These are phyloP conservation scores for Apamea monoglypha DNA, from an alignment of 2,888 invertebrate genomes.

Conservation along the genomic window DNA sequence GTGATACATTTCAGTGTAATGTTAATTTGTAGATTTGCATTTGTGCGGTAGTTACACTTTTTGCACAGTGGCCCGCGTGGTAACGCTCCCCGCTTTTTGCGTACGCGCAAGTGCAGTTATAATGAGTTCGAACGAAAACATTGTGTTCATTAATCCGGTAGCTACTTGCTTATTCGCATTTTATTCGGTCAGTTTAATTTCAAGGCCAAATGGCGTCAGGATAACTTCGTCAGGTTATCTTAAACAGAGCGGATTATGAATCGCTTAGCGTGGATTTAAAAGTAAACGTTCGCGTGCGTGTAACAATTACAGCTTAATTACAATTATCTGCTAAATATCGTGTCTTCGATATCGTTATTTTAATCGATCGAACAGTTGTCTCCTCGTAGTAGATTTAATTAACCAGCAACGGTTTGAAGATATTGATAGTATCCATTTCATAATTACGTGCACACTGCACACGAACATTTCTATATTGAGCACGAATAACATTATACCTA, in stretches of 20 bases:
- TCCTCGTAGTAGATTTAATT: conserved; percentile 46
- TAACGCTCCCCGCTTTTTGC: conserved; percentile 56
- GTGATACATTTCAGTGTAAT: conserved; percentile 50
- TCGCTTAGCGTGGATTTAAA: conserved; percentile 14
- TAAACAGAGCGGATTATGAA: conserved; percentile 53
- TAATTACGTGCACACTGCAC: conserved; percentile 41
- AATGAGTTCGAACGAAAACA: conserved; percentile 53
- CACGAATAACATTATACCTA: conserved; percentile 43
- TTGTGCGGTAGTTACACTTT: conserved; percentile 61
- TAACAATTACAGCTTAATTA: conserved; percentile 41
- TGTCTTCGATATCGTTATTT: conserved; percentile 55
- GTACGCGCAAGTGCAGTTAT: conserved; percentile 55
- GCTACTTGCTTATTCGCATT: conserved; percentile 57
- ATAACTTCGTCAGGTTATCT: conserved; percentile 21
- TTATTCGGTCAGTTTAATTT: conserved; percentile 68
- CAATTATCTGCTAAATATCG: conserved; percentile 57
- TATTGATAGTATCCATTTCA: conserved; percentile 50
- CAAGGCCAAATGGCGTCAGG: conserved; percentile 42
- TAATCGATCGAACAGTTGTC: conserved; percentile 43
- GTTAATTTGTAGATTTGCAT: conserved; percentile 65
- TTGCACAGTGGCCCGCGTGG: conserved; percentile 51
- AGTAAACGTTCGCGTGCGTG: conserved; percentile 43
- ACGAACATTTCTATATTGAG: conserved; percentile 44
- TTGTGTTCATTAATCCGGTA: conserved; percentile 46
- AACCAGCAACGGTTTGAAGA: conserved; percentile 28